Percentiles rank a stretch among this genome's conserved stretches.
Evolutionary conservation across 2,113 vertebrate species (phyloP).

Genomic region (Lota lota): DNA sequence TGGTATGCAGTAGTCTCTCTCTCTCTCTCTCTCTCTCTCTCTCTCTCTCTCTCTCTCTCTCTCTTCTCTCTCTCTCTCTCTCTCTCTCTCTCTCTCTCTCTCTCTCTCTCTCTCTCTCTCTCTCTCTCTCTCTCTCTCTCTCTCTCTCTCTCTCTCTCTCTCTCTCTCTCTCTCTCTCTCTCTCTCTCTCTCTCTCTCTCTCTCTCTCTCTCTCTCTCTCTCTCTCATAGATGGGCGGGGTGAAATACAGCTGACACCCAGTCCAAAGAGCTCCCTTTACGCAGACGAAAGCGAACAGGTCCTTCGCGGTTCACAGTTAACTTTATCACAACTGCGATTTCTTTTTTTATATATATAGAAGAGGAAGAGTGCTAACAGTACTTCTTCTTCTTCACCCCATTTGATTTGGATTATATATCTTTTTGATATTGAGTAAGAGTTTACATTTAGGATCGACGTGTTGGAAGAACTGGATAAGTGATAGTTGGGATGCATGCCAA

Average conservation of each 20-base stretch:
- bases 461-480: constrained; percentile 21
- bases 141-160: no score
- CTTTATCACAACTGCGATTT: constrained; percentile 22
- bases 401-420: constrained; percentile 16
- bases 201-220: no score
- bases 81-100: no score
- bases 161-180: background rate
- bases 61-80: no score
- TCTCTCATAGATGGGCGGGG: constrained; percentile 31
- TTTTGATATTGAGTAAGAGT: background rate
- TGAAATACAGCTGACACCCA: constrained; percentile 32
- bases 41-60: no score
- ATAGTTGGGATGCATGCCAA: constrained; percentile 30
- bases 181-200: background rate
- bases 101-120: no score
- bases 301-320: constrained; percentile 34
- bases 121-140: no score
- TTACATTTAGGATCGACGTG: no score
- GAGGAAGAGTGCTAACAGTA: constrained; percentile 24
- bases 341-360: background rate
- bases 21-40: no score
- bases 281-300: background rate
- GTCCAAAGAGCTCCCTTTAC: constrained; percentile 24
- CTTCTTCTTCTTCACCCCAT: constrained; percentile 21
- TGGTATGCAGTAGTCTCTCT: no score